Evolutionary conservation across 92 coral and sea anemone species (phyloP).

Genomic region (Blastomussa wellsi): DNA sequence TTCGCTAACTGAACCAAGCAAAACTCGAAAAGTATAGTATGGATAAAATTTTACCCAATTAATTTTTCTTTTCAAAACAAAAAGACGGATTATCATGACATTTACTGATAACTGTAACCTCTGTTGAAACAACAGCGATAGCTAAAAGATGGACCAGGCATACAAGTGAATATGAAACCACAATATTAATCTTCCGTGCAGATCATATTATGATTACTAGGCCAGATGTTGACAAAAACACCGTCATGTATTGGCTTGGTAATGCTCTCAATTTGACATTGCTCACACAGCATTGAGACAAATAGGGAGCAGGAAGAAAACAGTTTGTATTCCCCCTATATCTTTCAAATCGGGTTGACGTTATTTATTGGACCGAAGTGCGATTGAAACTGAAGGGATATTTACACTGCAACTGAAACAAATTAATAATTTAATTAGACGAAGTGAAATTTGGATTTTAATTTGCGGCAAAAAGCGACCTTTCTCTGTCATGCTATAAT

Average conservation of each 20-base stretch:
- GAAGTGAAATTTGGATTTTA: background rate
- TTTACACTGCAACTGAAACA: background rate
- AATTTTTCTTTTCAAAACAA: background rate
- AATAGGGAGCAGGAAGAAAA: background rate
- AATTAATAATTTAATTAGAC: background rate
- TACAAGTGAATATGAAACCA: background rate
- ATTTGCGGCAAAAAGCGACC: background rate
- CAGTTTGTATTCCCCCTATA: background rate
- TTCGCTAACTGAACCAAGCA: background rate
- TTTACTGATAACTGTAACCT: background rate
- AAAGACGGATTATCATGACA: too few species aligned
- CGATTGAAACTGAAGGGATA: background rate
- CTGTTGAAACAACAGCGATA: background rate
- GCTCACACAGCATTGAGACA: background rate
- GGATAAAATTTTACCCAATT: background rate
- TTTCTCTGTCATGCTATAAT: background rate
- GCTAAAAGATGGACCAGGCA: background rate
- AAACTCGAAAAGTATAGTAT: background rate
- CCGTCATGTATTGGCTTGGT: too few species aligned
- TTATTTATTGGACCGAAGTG: background rate
- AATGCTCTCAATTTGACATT: background rate
- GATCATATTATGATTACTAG: conserved; percentile 1
- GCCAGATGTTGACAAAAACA: conserved; percentile 19
- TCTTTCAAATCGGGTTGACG: background rate
- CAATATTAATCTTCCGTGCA: background rate